Evolutionary conservation across 1,140 invertebrate genomes (phyloP).

Genomic region (Chrysomallon squamiferum): DNA sequence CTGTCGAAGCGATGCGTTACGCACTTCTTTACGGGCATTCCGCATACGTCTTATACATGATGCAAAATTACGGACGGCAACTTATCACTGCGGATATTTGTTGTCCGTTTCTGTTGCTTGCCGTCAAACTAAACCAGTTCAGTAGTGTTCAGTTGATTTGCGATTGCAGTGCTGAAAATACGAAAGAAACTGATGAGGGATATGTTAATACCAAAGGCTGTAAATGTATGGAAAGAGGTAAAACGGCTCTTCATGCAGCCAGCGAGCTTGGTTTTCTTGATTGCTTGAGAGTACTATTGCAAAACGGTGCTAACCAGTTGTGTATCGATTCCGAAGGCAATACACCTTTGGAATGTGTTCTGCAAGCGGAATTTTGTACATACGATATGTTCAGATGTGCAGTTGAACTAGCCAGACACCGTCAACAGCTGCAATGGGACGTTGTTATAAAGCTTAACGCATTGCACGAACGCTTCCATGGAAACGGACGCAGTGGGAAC

Average conservation of each 20-base stretch:
- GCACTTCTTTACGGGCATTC: constrained; percentile 10
- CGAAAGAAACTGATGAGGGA: background rate
- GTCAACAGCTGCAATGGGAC: background rate
- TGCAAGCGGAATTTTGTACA: background rate
- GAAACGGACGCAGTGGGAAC: background rate
- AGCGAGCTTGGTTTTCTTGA: constrained; percentile 3
- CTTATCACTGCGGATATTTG: background rate
- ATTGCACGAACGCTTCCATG: constrained; percentile 4
- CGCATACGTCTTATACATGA: background rate
- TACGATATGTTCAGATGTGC: background rate
- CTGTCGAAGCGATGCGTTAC: constrained; percentile 7
- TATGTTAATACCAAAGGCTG: constrained; percentile 9
- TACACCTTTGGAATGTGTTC: constrained; percentile 2
- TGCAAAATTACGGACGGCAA: background rate
- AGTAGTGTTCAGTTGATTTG: constrained; percentile 1
- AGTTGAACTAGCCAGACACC: constrained; percentile 3
- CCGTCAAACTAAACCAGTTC: constrained; percentile 4
- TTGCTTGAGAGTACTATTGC: constrained; percentile 2
- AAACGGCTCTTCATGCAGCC: constrained; percentile 11
- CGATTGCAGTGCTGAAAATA: background rate
- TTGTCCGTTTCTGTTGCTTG: constrained; percentile 6
- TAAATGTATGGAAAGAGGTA: constrained; percentile 12
- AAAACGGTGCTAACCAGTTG: constrained; percentile 4
- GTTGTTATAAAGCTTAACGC: background rate
- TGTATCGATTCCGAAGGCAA: background rate